Conservation (phyloP, 2,797 vertebrate genomes). For the Mareca penelope region DNA sequence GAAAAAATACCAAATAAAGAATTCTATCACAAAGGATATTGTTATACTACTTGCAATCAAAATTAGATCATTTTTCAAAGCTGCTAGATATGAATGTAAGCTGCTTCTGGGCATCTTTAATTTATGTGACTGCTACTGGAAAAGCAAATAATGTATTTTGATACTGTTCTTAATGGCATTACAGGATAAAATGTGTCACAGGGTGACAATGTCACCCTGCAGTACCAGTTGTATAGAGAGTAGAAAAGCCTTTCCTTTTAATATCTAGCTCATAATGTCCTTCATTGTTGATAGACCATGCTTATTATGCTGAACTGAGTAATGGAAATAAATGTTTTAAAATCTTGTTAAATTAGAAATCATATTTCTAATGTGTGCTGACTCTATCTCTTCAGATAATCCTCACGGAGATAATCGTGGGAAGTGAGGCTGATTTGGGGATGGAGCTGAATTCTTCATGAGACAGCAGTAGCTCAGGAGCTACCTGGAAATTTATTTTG, state of each 20-base stretch:
- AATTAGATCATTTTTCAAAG: slow-evolving; percentile 72
- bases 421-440: neutral
- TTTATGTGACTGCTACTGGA: slow-evolving; percentile 63
- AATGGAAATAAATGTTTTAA: neutral
- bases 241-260: neutral
- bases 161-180: slow-evolving; percentile 59
- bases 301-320: neutral
- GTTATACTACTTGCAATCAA: slow-evolving; percentile 55
- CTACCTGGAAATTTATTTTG: neutral
- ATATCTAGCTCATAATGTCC: neutral
- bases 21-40: slow-evolving; percentile 17
- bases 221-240: neutral
- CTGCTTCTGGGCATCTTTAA: slow-evolving; percentile 60
- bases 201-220: slow-evolving; percentile 14
- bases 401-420: neutral
- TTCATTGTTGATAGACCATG: neutral
- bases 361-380: neutral
- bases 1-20: neutral
- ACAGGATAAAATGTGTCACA: slow-evolving; percentile 57
- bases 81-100: slow-evolving; percentile 51
- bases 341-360: slow-evolving; percentile 4
- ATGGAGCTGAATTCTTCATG: neutral
- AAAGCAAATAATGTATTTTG: slow-evolving; percentile 68
- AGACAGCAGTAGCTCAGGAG: neutral
- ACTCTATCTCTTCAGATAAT: neutral